Evolutionary conservation across 2,888 invertebrate species (phyloP), one percentile per base, ranked within the genome.

Genomic region (Ectemnius lituratus): DNA sequence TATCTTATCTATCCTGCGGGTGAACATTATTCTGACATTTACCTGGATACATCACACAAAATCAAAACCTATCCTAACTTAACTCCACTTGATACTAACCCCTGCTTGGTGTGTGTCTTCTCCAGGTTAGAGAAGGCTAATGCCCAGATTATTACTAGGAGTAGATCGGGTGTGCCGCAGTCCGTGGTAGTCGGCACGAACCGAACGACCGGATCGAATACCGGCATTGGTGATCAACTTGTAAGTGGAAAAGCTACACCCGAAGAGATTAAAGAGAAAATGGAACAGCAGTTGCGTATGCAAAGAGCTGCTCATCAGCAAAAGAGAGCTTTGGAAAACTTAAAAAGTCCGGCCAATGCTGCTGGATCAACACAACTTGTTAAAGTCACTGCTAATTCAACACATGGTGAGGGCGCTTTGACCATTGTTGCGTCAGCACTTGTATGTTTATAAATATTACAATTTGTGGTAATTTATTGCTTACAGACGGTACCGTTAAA

Each of bases 291-390:
- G 88, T 91, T 98, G 79, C 94, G 97, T 70, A 93, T 97, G 85
- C 98, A 98, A 89, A 92, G 98, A 75, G 96, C 96, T 23, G 97
- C 96, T 0, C 96, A 97, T 91, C 97, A 97, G 87, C 97, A 97
- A 86, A 97, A 97, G 90, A 93, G 97, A 64, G 94, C 95, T 0
- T 86, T 94, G 49, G 96, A 96, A 87, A 90, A 88, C 16, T 82
- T 90, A 3, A 90, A 90, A 67, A 90, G 84, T 79, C 88, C 90
- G 1, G 86, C 86, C 0, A 87, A 85, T 71, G 72, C 84, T 16
- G 82, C 86, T 14, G 90, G 94, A 85, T 74, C 84, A 13, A 91
- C 91, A n/a, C 92, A 92, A 73, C 87, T 93, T 61, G 90, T 93
- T 69, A 93, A 93, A 88, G 92, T 93, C 85, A 91, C 93, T 58